Base-by-base conservation (phyloP, 2,797 vertebrate species). In the Petrocephalus schoutedeni region DNA sequence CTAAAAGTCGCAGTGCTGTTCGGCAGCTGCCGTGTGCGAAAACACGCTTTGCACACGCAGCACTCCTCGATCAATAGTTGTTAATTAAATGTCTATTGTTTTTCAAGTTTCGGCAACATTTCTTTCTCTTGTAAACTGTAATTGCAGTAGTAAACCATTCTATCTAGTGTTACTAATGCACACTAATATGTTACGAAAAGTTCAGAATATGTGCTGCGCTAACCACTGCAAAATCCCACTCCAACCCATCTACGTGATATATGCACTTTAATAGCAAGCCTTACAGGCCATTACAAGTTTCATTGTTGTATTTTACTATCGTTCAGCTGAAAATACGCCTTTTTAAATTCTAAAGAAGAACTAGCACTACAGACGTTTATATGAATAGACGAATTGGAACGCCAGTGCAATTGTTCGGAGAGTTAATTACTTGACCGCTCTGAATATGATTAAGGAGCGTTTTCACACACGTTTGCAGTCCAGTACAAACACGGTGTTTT, bases 401-500 rank as follows among this genome's bases (percentile, higher is more conserved):
- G 45, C 12, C 84, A 57, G 23, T 53, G 54, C 54, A 14, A 28
- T 57, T 67, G 12, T 71, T 61, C 59, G 23, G n/a, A 85, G 53
- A 28, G 16, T 51, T 67, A 74, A 14, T 88, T 84, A 71, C 61
- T 85, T 19, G 23, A 51, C 74, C n/a, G 53, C 56, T 49, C 59
- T 56, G 4, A 88, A 67, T 71, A 88, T 71, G 49, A 71, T 85
- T 45, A 32, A 53, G 51, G 28, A 56, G 59, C 28, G 53, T 71
- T 45, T 84, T 84, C 61, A 85, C 51, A 71, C 45, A 53, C 28
- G 82, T 64, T 28, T 85, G 19, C 28, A 71, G 84, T 59, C 45
- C 54, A 74, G 84, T 71, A 85, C 58, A 85, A 61, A 32, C 58
- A 82, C 41, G 57, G 19, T 88, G 61, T 88, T 88, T 85, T 80